Conservation (phyloP, 2,797 vertebrate genomes). For the Cyclura pinguis region DNA sequence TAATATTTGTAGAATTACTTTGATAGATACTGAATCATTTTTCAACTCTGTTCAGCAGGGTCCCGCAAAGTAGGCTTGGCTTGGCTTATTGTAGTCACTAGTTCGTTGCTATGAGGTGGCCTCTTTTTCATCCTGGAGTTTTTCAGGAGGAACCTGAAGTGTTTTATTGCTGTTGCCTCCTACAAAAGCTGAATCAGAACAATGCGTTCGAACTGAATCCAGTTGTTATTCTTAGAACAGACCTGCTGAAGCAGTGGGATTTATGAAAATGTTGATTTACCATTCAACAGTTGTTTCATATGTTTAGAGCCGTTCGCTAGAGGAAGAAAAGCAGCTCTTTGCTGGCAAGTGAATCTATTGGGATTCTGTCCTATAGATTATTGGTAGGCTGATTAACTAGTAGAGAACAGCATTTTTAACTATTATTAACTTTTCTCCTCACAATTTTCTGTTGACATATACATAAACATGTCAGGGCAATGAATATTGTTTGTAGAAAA, state of each 20-base stretch:
- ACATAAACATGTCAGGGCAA: neutral
- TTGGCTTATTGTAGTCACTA: neutral
- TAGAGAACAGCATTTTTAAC: neutral
- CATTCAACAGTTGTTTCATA: too few species aligned
- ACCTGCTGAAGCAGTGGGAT: too few species aligned
- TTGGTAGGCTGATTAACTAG: neutral
- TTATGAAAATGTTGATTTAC: too few species aligned
- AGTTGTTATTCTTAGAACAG: too few species aligned
- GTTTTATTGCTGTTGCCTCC: neutral
- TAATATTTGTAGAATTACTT: neutral
- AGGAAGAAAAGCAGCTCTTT: neutral
- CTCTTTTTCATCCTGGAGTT: neutral
- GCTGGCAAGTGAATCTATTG: neutral
- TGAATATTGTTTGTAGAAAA: neutral
- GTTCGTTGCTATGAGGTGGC: neutral
- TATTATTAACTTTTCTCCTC: neutral
- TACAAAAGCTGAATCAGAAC: neutral
- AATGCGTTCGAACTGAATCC: neutral
- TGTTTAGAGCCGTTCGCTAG: neutral
- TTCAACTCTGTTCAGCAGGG: neutral
- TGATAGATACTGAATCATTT: neutral
- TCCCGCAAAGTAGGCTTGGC: neutral
- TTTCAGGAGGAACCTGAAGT: neutral
- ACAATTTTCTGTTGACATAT: neutral
- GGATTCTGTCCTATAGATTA: neutral